A percentile compares a stretch with the other conserved stretches of the same genome.
These are phyloP conservation scores for Dufourea novaeangliae DNA, from an alignment of 1,140 invertebrate species.

Conservation along the genomic window DNA sequence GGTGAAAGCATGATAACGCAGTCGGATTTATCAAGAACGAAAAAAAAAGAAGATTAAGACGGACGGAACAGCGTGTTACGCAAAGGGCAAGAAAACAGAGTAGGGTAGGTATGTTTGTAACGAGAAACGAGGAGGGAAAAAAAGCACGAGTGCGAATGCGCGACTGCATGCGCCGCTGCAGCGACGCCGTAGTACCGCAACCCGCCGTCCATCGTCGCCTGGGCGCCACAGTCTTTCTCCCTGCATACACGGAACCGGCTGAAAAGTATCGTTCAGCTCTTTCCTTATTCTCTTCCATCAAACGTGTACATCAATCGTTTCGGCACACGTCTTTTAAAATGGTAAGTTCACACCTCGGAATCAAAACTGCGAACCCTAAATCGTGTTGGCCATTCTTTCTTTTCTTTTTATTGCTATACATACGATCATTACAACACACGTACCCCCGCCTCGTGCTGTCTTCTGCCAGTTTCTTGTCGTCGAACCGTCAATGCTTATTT, in stretches of 20 bases:
- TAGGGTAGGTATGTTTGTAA: neutral
- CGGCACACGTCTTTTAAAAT: slow-evolving; percentile 64
- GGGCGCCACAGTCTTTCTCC: slow-evolving; percentile 76
- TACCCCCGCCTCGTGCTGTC: neutral
- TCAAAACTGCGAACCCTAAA: neutral
- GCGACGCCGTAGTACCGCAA: slow-evolving; percentile 70
- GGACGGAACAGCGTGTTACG: neutral
- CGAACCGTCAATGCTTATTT: no score
- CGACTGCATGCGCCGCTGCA: slow-evolving; percentile 75
- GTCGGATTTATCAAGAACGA: no score
- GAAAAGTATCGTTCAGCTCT: slow-evolving; percentile 59
- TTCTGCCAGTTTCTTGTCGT: neutral
- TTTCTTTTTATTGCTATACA: no score
- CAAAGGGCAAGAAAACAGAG: neutral
- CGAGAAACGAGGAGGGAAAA: slow-evolving; percentile 3
- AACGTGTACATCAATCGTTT: slow-evolving; percentile 20
- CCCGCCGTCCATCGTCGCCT: slow-evolving; percentile 56
- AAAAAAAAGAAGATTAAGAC: neutral
- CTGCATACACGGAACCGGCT: slow-evolving; percentile 79
- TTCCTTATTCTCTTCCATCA: slow-evolving; percentile 42
- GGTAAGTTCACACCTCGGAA: slow-evolving; percentile 62
- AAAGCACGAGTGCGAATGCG: slow-evolving; percentile 68
- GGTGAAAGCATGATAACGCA: no score
- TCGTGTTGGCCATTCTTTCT: neutral
- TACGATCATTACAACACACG: neutral